phyloP scores from a whole-genome alignment of 23 tunicate species.

The Halocynthia roretzi region DNA sequence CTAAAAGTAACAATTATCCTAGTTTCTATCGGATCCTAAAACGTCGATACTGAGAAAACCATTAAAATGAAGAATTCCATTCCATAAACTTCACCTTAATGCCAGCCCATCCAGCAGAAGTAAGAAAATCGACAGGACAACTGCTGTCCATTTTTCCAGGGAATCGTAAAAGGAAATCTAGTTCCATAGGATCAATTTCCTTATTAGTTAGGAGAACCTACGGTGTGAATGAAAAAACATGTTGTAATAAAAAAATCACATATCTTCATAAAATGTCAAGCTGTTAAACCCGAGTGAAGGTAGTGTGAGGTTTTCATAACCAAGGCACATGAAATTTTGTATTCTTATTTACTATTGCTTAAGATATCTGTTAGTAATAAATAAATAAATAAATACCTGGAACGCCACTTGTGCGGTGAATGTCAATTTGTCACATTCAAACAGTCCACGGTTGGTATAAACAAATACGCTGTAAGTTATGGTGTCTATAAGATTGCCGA shows the following conservation, averaged over 20 bases:
- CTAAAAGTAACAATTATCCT: slow-evolving; percentile 12
- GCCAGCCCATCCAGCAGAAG: slow-evolving; percentile 95
- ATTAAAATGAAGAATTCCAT: no score
- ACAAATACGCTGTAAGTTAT: slow-evolving; percentile 94
- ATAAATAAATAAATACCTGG: slow-evolving; percentile 36
- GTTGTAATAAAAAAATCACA: no score
- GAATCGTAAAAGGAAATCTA: slow-evolving; percentile 89
- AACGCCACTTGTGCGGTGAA: slow-evolving; percentile 98
- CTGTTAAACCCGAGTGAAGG: no score
- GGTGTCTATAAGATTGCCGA: slow-evolving; percentile 77
- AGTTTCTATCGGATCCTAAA: not conserved
- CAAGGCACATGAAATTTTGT: not conserved
- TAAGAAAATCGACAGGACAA: slow-evolving; percentile 89
- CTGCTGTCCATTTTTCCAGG: slow-evolving; percentile 88
- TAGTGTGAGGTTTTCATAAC: no score
- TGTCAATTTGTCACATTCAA: slow-evolving; percentile 96
- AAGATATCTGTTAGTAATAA: no score
- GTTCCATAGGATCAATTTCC: slow-evolving; percentile 64
- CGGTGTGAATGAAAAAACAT: not conserved
- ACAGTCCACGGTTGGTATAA: slow-evolving; percentile 92
- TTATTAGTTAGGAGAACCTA: slow-evolving; percentile 75
- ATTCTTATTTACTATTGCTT: no score
- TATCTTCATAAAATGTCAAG: no score
- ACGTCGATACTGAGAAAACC: no score
- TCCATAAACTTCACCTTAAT: slow-evolving; percentile 44